phyloP scores from a whole-genome alignment of 2,797 vertebrate genomes.

The Darevskia mixta region DNA sequence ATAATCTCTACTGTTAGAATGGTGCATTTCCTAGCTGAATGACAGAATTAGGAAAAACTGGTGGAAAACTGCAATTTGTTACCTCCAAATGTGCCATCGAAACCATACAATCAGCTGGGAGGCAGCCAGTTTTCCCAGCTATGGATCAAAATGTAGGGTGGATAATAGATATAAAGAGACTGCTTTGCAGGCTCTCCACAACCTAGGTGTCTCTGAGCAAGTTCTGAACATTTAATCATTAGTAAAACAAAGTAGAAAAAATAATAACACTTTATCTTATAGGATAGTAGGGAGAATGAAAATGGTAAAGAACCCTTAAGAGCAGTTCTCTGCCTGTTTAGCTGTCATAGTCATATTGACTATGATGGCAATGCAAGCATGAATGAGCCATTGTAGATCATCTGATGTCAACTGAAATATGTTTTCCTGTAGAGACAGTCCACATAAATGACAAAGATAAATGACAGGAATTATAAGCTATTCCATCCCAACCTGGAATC shows the following conservation, averaged over 20 bases:
- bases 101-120: neutral
- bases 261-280: no score
- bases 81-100: no score
- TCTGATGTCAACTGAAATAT: neutral
- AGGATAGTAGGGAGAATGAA: neutral
- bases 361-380: neutral
- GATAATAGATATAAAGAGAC: no score
- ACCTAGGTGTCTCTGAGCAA: neutral
- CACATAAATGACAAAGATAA: no score
- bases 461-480: neutral
- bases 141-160: neutral
- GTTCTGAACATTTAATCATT: neutral
- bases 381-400: neutral
- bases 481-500: neutral
- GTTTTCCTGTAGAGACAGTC: neutral
- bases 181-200: no score
- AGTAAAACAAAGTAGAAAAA: neutral
- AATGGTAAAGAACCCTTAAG: neutral
- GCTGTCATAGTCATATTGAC: neutral
- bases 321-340: neutral
- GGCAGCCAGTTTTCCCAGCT: neutral
- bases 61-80: neutral
- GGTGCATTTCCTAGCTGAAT: neutral
- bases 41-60: neutral
- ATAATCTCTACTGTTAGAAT: neutral